phyloP scores from a whole-genome alignment of 2,888 invertebrate species.

The Cantharis lateralis region DNA sequence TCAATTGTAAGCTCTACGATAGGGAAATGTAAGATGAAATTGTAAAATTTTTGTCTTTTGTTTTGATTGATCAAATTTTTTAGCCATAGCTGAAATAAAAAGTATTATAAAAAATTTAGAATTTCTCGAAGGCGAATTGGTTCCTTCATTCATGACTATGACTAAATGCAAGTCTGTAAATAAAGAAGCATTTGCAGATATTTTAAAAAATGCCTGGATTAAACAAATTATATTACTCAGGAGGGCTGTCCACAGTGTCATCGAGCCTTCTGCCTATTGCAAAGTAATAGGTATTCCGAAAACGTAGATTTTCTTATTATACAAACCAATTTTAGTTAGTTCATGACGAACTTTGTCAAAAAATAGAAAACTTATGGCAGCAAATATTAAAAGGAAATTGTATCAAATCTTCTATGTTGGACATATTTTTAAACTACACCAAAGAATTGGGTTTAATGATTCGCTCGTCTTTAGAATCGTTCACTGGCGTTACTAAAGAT shows the following conservation, averaged over 20 bases:
- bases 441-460: constrained; percentile 37
- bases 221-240: constrained; percentile 63
- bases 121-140: constrained; percentile 68
- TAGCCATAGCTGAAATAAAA: constrained; percentile 65
- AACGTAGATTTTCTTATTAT: not conserved
- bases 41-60: not conserved
- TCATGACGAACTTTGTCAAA: constrained; percentile 36
- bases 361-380: constrained; percentile 23
- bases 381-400: constrained; percentile 21
- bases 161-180: constrained; percentile 58
- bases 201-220: constrained; percentile 65
- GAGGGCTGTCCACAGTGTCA: constrained; percentile 65
- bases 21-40: constrained; percentile 47
- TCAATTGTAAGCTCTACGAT: constrained; percentile 66
- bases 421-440: constrained; percentile 34
- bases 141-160: constrained; percentile 62
- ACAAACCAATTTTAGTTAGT: constrained; percentile 36
- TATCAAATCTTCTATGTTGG: constrained; percentile 10
- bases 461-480: constrained; percentile 30
- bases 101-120: constrained; percentile 71
- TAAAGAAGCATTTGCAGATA: constrained; percentile 57
- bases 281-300: constrained; percentile 57
- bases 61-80: constrained; percentile 29
- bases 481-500: constrained; percentile 24
- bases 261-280: constrained; percentile 71